These are phyloP conservation scores for Oplegnathus fasciatus DNA, from an alignment of 2,113 vertebrate genomes.

Conservation along the genomic window DNA sequence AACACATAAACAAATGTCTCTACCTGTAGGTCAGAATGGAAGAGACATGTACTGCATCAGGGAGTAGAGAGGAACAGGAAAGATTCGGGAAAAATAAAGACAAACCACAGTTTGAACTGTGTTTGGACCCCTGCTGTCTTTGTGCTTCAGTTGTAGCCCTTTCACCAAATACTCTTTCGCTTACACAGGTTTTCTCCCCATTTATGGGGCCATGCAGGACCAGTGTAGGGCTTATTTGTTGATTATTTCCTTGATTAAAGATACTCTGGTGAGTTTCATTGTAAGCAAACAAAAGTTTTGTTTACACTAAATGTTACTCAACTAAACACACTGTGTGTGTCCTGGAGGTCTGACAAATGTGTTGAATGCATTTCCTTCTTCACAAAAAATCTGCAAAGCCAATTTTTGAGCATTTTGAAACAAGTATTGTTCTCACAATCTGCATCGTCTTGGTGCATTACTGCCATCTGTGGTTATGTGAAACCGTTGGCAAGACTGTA, in stretches of 20 bases:
- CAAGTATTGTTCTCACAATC: not conserved
- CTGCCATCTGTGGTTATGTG: no score
- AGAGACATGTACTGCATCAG: not conserved
- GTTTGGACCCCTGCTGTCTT: slow-evolving; percentile 32
- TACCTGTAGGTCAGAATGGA: slow-evolving; percentile 14
- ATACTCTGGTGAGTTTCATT: not conserved
- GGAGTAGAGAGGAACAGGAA: not conserved
- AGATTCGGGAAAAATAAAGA: slow-evolving; percentile 11
- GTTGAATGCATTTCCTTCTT: no score
- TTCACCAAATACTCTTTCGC: not conserved
- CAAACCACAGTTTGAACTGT: slow-evolving; percentile 30
- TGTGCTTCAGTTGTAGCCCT: slow-evolving; percentile 1
- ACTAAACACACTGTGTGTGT: no score
- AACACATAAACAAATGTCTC: slow-evolving; percentile 12
- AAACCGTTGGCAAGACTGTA: not conserved
- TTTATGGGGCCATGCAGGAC: not conserved
- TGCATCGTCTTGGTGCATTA: not conserved
- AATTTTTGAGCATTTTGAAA: not conserved
- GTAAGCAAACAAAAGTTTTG: not conserved
- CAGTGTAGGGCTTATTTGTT: not conserved
- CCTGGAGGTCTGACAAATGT: no score
- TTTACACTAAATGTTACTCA: not conserved
- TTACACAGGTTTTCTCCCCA: not conserved
- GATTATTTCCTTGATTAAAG: not conserved
- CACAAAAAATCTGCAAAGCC: no score